phyloP scores from a whole-genome alignment of 2,888 invertebrate genomes.

The Trachelus tabidus region DNA sequence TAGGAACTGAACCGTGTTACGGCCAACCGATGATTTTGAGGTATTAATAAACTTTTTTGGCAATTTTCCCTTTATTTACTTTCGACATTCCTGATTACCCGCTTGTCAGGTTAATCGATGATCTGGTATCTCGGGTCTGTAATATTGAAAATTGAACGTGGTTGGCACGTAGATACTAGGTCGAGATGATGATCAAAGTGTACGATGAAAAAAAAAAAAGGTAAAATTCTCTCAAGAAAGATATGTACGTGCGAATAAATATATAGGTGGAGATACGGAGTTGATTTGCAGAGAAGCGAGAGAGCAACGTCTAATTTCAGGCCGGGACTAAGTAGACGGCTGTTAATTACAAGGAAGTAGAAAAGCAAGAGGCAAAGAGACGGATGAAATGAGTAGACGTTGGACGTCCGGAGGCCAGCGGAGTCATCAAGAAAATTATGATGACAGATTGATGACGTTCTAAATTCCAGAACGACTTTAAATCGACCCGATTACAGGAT shows the following conservation, averaged over 20 bases:
- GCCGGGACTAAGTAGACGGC: neutral
- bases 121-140: neutral
- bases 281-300: neutral
- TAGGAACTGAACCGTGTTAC: neutral
- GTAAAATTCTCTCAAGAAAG: no score
- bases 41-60: neutral
- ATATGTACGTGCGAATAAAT: neutral
- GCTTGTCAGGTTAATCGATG: neutral
- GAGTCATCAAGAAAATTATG: no score
- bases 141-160: neutral
- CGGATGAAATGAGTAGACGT: neutral
- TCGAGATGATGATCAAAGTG: no score
- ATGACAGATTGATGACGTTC: no score
- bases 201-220: no score
- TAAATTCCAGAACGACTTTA: no score
- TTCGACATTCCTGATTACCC: neutral
- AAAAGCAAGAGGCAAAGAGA: neutral
- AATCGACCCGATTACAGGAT: no score
- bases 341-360: neutral
- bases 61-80: neutral
- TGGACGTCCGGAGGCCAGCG: neutral
- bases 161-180: neutral
- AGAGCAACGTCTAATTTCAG: neutral
- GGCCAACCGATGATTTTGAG: neutral
- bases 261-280: neutral